A percentile compares a stretch with the other conserved stretches of the same genome.
These are phyloP conservation scores for Acanthosepion pharaonis DNA, from an alignment of 2,888 invertebrate genomes.

Conservation along the genomic window DNA sequence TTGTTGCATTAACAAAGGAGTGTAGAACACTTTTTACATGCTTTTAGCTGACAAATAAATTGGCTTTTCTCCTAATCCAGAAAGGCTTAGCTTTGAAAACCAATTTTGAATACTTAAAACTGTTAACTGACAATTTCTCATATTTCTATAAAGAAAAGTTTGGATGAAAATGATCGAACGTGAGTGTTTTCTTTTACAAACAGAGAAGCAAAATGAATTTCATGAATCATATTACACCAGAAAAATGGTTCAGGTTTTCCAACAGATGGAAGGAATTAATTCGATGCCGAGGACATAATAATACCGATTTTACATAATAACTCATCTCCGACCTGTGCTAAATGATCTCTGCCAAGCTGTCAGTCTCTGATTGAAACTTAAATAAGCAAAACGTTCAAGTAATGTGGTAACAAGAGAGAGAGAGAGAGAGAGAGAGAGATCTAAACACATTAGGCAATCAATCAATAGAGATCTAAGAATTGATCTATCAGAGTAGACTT, in stretches of 20 bases:
- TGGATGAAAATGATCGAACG: no score
- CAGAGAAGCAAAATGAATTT: no score
- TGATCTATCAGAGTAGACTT: background rate
- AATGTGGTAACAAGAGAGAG: background rate
- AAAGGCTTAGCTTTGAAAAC: no score
- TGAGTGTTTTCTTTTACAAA: no score
- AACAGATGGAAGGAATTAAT: background rate
- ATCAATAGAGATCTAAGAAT: background rate
- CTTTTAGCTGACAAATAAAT: no score
- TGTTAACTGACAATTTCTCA: no score
- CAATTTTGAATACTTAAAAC: no score
- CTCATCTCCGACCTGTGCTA: background rate
- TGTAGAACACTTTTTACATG: no score
- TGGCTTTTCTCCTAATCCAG: no score
- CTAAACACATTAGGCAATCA: background rate
- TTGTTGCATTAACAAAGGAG: no score
- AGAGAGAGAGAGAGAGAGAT: background rate
- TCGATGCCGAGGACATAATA: background rate
- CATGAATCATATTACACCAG: no score
- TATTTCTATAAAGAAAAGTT: no score
- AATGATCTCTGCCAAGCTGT: background rate
- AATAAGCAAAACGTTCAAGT: background rate
- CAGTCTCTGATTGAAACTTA: background rate
- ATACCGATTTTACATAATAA: background rate
- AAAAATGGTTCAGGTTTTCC: background rate